A percentile compares a stretch with the other conserved stretches of the same genome.
phyloP scores from a whole-genome alignment of 35 echinoderm and acorn worm species.

The Stichopus chloronotus region DNA sequence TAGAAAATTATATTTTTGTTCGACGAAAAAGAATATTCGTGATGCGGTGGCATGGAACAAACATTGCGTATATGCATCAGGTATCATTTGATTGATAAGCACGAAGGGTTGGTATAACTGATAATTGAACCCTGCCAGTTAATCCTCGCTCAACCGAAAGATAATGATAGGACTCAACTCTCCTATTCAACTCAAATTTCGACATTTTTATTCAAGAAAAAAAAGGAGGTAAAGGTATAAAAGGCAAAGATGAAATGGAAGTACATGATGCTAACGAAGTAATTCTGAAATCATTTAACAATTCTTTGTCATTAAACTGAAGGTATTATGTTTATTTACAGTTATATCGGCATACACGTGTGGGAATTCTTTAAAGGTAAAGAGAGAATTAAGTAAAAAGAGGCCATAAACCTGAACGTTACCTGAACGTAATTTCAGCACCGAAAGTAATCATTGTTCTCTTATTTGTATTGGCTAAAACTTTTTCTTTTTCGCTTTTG shows the following conservation, averaged over 20 bases:
- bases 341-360: too few relatives aligned
- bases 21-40: background rate
- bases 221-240: background rate
- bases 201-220: background rate
- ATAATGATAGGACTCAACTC: conserved; percentile 22
- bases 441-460: too few relatives aligned
- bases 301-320: too few relatives aligned
- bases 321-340: too few relatives aligned
- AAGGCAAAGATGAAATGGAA: background rate
- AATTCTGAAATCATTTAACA: too few relatives aligned
- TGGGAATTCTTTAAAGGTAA: too few relatives aligned
- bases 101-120: conserved; percentile 38
- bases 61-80: conserved; percentile 14
- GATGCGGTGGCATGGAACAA: conserved; percentile 29
- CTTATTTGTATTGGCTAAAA: too few relatives aligned
- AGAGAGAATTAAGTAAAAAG: too few relatives aligned
- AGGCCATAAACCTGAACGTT: too few relatives aligned
- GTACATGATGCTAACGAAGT: background rate
- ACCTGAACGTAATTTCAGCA: too few relatives aligned
- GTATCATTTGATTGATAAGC: conserved; percentile 39
- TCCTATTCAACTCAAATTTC: background rate
- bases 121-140: conserved; percentile 36
- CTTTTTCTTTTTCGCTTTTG: too few relatives aligned
- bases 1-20: conserved; percentile 31
- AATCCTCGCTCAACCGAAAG: conserved; percentile 31